These are phyloP conservation scores for Crocuta crocuta DNA, from an alignment of 2,113 vertebrate genomes.

Conservation along the genomic window DNA sequence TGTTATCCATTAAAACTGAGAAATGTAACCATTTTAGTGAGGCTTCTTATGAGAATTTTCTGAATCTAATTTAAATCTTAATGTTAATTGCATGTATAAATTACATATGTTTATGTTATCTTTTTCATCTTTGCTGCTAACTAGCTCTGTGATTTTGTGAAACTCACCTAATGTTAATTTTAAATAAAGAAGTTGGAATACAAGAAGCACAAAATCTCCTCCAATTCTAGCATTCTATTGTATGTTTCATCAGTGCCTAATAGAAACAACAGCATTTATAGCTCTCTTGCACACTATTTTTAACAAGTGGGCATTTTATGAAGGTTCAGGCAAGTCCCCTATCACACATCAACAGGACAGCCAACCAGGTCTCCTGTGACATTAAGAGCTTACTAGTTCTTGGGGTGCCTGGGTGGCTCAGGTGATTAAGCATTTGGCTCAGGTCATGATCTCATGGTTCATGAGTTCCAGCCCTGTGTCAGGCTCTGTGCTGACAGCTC, in stretches of 20 bases:
- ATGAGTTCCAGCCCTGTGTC: too few relatives aligned
- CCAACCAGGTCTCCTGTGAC: not conserved
- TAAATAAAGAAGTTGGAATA: not conserved
- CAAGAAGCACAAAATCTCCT: not conserved
- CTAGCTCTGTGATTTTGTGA: not conserved
- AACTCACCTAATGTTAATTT: not conserved
- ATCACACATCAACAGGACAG: not conserved
- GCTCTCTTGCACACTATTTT: not conserved
- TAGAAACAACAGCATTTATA: not conserved
- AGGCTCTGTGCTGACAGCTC: too few relatives aligned
- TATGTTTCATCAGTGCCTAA: not conserved
- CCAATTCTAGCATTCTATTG: not conserved
- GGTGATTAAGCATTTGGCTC: too few relatives aligned
- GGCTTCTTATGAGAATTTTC: not conserved
- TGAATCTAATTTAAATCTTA: not conserved
- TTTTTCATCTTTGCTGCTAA: not conserved
- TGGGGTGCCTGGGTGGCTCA: too few relatives aligned
- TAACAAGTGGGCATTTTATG: not conserved
- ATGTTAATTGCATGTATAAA: not conserved
- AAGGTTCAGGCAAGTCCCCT: not conserved
- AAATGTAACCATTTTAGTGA: not conserved
- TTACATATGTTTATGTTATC: not conserved
- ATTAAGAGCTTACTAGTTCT: not conserved
- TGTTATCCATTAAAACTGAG: not conserved
- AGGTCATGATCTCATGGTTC: too few relatives aligned